Percentiles rank a stretch among this genome's conserved stretches.
Evolutionary conservation across 2,888 invertebrate species (phyloP).

Genomic region (Tridacna gigas): DNA sequence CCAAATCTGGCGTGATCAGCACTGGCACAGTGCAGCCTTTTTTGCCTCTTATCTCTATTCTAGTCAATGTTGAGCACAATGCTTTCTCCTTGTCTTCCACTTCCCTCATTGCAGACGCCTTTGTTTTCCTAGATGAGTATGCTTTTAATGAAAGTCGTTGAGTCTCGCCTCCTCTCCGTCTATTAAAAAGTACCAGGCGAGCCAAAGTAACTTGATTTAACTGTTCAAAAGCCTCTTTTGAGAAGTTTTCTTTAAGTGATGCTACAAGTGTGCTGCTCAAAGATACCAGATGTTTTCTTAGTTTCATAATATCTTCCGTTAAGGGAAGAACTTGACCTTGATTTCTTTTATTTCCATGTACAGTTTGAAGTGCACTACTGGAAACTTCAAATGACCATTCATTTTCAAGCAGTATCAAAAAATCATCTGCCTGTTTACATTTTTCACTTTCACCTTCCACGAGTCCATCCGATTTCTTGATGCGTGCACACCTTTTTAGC

Average conservation of each 20-base stretch:
- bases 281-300: conserved; percentile 27
- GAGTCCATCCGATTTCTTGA: conserved; percentile 39
- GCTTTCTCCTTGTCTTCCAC: conserved; percentile 31
- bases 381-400: conserved; percentile 47
- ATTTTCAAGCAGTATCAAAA: conserved; percentile 28
- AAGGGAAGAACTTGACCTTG: conserved; percentile 36
- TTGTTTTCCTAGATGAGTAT: conserved; percentile 13
- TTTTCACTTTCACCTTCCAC: conserved; percentile 10
- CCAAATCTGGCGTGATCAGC: conserved; percentile 25
- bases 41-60: conserved; percentile 34
- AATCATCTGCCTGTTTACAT: conserved; percentile 34
- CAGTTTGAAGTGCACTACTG: conserved; percentile 23
- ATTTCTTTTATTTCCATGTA: conserved; percentile 33
- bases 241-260: conserved; percentile 13
- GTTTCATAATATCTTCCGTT: conserved; percentile 38
- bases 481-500: conserved; percentile 37
- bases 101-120: conserved; percentile 18
- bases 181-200: conserved; percentile 41
- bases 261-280: not conserved
- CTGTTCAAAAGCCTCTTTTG: conserved; percentile 27
- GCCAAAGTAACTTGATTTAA: conserved; percentile 39
- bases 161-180: conserved; percentile 38
- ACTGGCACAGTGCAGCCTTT: conserved; percentile 30
- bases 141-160: conserved; percentile 29
- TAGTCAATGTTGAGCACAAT: conserved; percentile 20